Evolutionary conservation across 2,888 invertebrate genomes (phyloP).

Genomic region (Nebria salina): DNA sequence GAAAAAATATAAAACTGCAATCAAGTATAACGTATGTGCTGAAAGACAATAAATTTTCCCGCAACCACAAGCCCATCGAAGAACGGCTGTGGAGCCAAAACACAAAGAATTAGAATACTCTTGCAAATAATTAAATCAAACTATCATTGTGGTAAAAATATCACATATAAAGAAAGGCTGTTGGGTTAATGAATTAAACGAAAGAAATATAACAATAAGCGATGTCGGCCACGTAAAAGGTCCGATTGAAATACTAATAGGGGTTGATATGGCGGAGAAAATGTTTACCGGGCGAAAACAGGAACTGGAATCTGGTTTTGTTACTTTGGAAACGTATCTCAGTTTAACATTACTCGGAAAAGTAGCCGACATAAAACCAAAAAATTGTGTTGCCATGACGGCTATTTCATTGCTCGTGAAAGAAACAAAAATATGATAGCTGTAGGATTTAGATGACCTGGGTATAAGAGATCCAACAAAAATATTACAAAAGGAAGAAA

Average conservation of each 20-base stretch:
- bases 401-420: too few relatives aligned
- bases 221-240: constrained; percentile 15
- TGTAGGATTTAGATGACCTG: constrained; percentile 49
- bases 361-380: too few relatives aligned
- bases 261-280: constrained; percentile 17
- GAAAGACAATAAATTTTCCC: too few relatives aligned
- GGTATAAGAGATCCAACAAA: constrained; percentile 53
- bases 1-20: too few relatives aligned
- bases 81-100: too few relatives aligned
- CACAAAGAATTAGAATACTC: neutral
- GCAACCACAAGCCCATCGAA: too few relatives aligned
- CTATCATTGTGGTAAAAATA: neutral
- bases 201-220: constrained; percentile 11
- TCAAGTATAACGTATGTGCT: too few relatives aligned
- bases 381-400: too few relatives aligned
- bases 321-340: constrained; percentile 48
- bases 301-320: constrained; percentile 39
- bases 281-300: constrained; percentile 44
- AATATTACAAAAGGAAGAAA: constrained; percentile 47
- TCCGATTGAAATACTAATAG: constrained; percentile 42
- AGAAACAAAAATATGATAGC: too few relatives aligned
- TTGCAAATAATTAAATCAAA: constrained; percentile 22
- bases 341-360: constrained; percentile 51
- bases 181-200: constrained; percentile 21
- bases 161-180: neutral